Evolutionary conservation across 2,113 vertebrate genomes (phyloP).

Genomic region (Oncorhynchus kisutch): DNA sequence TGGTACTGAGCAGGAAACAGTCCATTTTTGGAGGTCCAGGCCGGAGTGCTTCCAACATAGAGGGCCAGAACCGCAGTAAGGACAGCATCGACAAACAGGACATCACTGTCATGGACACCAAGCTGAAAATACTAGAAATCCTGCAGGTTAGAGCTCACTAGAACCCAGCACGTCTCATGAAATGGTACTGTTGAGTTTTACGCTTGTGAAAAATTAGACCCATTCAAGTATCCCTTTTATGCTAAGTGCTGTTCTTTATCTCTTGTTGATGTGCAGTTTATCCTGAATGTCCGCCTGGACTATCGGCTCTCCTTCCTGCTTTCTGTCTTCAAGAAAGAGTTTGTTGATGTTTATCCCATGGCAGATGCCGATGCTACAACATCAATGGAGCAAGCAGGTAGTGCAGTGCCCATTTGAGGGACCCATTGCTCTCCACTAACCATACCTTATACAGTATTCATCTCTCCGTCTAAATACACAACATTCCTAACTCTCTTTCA

Average conservation of each 20-base stretch:
- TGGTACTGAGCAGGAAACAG: slow-evolving; percentile 93
- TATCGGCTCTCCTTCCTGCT: slow-evolving; percentile 97
- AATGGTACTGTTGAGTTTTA: too few relatives aligned
- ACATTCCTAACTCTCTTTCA: slow-evolving; percentile 1
- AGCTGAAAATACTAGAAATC: slow-evolving; percentile 96
- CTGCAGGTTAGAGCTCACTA: slow-evolving; percentile 79
- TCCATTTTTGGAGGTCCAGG: slow-evolving; percentile 79
- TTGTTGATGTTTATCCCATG: slow-evolving; percentile 94
- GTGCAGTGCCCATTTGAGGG: background rate
- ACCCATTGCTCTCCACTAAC: background rate
- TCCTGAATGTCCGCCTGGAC: slow-evolving; percentile 94
- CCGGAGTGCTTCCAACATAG: slow-evolving; percentile 63
- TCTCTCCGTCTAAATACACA: background rate
- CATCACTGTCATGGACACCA: slow-evolving; percentile 97
- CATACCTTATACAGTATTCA: background rate
- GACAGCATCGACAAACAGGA: slow-evolving; percentile 86
- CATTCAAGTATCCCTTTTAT: too few relatives aligned
- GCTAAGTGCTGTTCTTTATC: background rate
- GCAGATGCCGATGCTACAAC: slow-evolving; percentile 90
- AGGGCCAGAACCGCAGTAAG: slow-evolving; percentile 78
- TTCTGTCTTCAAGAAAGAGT: slow-evolving; percentile 97
- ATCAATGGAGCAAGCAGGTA: slow-evolving; percentile 87
- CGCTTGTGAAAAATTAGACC: too few relatives aligned
- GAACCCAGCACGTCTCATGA: too few relatives aligned
- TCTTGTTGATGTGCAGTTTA: slow-evolving; percentile 78